Evolutionary conservation across 2,113 vertebrate genomes (phyloP).

Genomic region (Setophaga kirtlandii): DNA sequence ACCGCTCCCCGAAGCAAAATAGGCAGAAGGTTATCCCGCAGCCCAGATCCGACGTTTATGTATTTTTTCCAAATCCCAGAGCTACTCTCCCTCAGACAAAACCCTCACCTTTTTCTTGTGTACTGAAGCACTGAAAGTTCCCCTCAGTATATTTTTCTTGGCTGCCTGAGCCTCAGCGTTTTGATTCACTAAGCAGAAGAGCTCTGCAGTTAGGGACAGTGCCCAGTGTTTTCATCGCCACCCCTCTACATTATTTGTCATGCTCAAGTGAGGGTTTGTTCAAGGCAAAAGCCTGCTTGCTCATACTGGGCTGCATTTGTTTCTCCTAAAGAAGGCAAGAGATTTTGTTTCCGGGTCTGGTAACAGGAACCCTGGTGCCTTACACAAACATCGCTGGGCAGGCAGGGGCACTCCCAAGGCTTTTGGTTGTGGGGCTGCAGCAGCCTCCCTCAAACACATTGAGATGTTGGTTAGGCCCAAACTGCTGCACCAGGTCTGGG

Average conservation of each 20-base stretch:
- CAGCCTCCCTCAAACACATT: neutral
- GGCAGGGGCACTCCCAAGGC: neutral
- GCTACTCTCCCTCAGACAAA: slow-evolving; percentile 28
- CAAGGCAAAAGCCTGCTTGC: slow-evolving; percentile 3
- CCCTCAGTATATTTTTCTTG: slow-evolving; percentile 57
- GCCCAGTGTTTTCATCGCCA: slow-evolving; percentile 26
- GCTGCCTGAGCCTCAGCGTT: neutral
- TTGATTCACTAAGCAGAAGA: slow-evolving; percentile 52
- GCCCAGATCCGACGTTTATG: neutral
- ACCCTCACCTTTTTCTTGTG: slow-evolving; percentile 42
- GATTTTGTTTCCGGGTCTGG: slow-evolving; percentile 46
- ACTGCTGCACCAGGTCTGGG: neutral
- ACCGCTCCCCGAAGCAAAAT: neutral
- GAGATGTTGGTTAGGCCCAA: neutral
- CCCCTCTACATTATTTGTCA: slow-evolving; percentile 34
- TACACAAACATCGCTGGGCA: neutral
- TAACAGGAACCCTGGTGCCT: neutral
- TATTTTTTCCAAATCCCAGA: slow-evolving; percentile 17
- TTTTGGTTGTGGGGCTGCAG: neutral
- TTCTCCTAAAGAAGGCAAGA: slow-evolving; percentile 47
- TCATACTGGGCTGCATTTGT: neutral
- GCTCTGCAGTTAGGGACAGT: neutral
- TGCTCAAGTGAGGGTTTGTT: slow-evolving; percentile 18
- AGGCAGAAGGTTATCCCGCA: neutral
- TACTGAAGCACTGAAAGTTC: slow-evolving; percentile 44